Evolutionary conservation across 2,888 invertebrate genomes (phyloP).

Genomic region (Podotricha telesiphe): DNA sequence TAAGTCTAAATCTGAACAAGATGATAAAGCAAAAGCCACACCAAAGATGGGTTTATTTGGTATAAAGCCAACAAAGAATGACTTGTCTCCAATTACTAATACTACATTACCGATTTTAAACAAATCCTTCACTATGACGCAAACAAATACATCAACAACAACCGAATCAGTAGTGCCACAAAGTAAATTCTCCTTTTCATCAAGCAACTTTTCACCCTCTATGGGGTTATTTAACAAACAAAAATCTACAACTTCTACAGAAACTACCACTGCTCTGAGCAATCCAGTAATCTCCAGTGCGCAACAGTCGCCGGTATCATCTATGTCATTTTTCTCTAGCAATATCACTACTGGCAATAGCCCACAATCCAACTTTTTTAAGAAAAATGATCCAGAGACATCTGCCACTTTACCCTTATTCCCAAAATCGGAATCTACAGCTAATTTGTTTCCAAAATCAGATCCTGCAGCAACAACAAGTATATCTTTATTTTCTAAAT

Average conservation of each 20-base stretch:
- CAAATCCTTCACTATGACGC: slow-evolving; percentile 31
- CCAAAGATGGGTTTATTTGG: neutral
- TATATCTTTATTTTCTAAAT: slow-evolving; percentile 51
- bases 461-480: slow-evolving; percentile 43
- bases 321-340: slow-evolving; percentile 46
- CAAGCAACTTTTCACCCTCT: slow-evolving; percentile 40
- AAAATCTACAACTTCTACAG: slow-evolving; percentile 39
- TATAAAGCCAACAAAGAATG: slow-evolving; percentile 10
- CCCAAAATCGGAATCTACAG: slow-evolving; percentile 46
- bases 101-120: slow-evolving; percentile 21
- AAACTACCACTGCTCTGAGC: slow-evolving; percentile 32
- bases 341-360: slow-evolving; percentile 35
- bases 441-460: slow-evolving; percentile 51
- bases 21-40: neutral
- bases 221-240: slow-evolving; percentile 49
- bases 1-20: neutral
- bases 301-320: slow-evolving; percentile 36
- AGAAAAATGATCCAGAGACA: slow-evolving; percentile 46
- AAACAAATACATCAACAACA: slow-evolving; percentile 30
- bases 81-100: neutral
- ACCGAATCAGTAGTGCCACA: slow-evolving; percentile 43
- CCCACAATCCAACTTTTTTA: slow-evolving; percentile 50
- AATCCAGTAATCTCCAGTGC: slow-evolving; percentile 44
- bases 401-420: slow-evolving; percentile 47
- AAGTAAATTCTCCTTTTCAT: slow-evolving; percentile 51